Percentiles rank a stretch among this genome's conserved stretches.
Evolutionary conservation across 2,888 invertebrate species (phyloP).

Genomic region (Melieria picta): DNA sequence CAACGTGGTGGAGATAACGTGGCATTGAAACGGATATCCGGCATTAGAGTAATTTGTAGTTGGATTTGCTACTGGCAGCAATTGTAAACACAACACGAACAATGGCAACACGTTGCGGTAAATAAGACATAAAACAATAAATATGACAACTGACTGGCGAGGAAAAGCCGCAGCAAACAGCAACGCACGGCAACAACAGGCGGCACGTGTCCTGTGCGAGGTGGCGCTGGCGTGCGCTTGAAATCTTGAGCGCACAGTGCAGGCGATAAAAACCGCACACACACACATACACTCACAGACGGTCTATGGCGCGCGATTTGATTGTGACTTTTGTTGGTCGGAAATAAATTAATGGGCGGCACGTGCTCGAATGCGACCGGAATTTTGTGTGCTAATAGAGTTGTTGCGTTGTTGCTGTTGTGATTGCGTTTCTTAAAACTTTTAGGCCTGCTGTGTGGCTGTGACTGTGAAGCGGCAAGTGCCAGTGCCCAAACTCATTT

Average conservation of each 20-base stretch:
- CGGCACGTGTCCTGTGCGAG: slow-evolving; percentile 26
- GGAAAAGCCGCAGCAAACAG: not conserved
- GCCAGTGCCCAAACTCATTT: slow-evolving; percentile 16
- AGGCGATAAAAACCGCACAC: not conserved
- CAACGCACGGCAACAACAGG: not conserved
- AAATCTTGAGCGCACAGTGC: too few relatives aligned
- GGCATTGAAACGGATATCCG: slow-evolving; percentile 29
- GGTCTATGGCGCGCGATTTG: slow-evolving; percentile 3
- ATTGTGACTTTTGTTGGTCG: slow-evolving; percentile 28
- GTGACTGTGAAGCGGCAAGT: not conserved
- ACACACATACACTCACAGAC: not conserved
- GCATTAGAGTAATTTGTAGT: slow-evolving; percentile 35
- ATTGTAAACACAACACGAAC: slow-evolving; percentile 16
- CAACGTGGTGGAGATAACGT: too few relatives aligned
- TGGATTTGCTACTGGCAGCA: slow-evolving; percentile 16
- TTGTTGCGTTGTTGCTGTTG: not conserved
- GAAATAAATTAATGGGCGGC: slow-evolving; percentile 62
- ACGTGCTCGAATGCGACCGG: slow-evolving; percentile 49
- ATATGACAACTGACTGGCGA: not conserved
- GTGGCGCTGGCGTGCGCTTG: too few relatives aligned
- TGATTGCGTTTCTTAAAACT: too few relatives aligned
- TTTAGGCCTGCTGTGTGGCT: not conserved
- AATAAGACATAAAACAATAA: slow-evolving; percentile 15
- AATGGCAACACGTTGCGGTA: not conserved
- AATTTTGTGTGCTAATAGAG: slow-evolving; percentile 19